These are phyloP conservation scores for Drymodes brunneopygia DNA, from an alignment of 2,113 vertebrate genomes.

Conservation along the genomic window DNA sequence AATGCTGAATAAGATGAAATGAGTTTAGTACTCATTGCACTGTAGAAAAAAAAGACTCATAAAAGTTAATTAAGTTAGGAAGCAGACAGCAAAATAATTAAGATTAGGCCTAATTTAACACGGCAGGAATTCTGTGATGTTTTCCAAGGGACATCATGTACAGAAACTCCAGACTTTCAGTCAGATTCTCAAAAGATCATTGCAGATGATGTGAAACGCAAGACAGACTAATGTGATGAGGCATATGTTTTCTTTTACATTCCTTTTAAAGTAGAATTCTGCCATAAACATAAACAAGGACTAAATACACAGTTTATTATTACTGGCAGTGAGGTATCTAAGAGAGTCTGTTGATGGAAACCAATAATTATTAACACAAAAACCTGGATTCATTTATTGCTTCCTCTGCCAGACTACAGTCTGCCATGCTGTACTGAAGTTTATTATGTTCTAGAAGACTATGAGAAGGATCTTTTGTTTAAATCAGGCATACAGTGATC, in stretches of 20 bases:
- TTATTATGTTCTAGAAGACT: not conserved
- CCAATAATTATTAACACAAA: not conserved
- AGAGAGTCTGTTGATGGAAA: not conserved
- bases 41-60: constrained; percentile 64
- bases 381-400: not conserved
- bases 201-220: constrained; percentile 48
- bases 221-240: constrained; percentile 18
- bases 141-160: constrained; percentile 48
- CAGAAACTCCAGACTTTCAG: constrained; percentile 55
- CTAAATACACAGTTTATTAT: not conserved
- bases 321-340: not conserved
- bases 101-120: constrained; percentile 70
- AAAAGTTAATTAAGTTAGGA: constrained; percentile 78
- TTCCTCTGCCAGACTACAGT: not conserved
- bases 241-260: constrained; percentile 37
- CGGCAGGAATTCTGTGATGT: constrained; percentile 61
- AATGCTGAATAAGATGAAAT: constrained; percentile 68
- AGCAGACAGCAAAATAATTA: constrained; percentile 75
- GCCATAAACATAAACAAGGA: constrained; percentile 18
- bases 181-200: constrained; percentile 52
- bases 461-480: not conserved
- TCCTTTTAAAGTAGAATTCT: constrained; percentile 46
- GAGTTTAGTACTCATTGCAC: constrained; percentile 20
- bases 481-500: not conserved
- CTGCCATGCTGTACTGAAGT: not conserved